phyloP scores from a whole-genome alignment of 1,140 invertebrate species.

The Nasonia giraulti region DNA sequence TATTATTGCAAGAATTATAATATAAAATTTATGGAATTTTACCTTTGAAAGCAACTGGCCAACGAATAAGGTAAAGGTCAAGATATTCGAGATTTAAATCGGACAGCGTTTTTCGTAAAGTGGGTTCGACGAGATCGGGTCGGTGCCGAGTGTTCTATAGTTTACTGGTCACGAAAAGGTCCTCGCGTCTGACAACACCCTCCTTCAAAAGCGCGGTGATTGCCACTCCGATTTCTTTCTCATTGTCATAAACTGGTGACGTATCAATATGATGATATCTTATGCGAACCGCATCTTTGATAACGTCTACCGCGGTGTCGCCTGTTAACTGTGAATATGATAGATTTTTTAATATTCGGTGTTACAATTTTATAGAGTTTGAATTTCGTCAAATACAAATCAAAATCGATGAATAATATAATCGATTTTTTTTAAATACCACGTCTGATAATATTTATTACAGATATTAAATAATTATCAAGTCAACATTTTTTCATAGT shows the following conservation, averaged over 20 bases:
- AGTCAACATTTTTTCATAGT: too few species aligned
- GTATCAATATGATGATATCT: conserved; percentile 85
- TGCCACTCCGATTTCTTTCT: conserved; percentile 87
- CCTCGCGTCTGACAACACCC: conserved; percentile 81
- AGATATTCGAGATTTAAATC: too few species aligned
- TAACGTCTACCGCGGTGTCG: conserved; percentile 76
- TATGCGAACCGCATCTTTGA: conserved; percentile 79
- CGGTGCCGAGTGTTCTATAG: too few species aligned
- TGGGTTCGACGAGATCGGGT: too few species aligned
- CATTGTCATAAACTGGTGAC: conserved; percentile 83
- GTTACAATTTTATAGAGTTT: not conserved
- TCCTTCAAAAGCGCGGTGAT: conserved; percentile 83
- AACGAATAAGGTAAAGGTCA: too few species aligned
- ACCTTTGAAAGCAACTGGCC: too few species aligned
- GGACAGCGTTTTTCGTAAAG: too few species aligned
- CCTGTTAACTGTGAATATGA: conserved; percentile 66
- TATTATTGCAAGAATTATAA: too few species aligned
- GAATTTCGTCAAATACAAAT: not conserved
- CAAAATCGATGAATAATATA: not conserved
- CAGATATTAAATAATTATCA: too few species aligned
- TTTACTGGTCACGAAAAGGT: conserved; percentile 79
- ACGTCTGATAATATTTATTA: too few species aligned
- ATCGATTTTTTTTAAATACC: too few species aligned
- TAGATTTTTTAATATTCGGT: not conserved
- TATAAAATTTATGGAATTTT: too few species aligned